Conservation (phyloP, 2,888 invertebrate species). For the Leucophora obtusa region DNA sequence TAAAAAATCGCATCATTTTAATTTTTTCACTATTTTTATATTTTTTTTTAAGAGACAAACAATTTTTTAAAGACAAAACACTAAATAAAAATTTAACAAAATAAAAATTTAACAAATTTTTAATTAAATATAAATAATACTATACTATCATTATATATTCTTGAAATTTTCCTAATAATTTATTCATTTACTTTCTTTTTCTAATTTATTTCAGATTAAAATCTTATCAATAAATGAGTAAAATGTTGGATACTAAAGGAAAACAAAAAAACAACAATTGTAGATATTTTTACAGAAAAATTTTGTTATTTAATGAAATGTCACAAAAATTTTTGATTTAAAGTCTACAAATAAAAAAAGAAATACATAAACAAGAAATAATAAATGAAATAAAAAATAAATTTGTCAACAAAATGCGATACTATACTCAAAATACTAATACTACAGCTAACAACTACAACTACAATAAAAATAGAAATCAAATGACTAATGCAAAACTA, state of each 20-base stretch:
- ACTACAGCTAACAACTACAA: constrained; percentile 5
- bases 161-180: constrained; percentile 4
- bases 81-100: no score
- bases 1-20: no score
- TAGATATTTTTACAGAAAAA: neutral
- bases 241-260: constrained; percentile 31
- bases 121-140: no score
- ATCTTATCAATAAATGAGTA: neutral
- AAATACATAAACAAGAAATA: constrained; percentile 6
- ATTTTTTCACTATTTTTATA: no score
- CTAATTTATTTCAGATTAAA: constrained; percentile 48
- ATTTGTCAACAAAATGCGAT: constrained; percentile 60
- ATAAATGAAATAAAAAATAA: constrained; percentile 10
- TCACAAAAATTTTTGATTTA: constrained; percentile 59
- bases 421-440: constrained; percentile 20
- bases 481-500: constrained; percentile 56
- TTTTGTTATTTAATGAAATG: constrained; percentile 53
- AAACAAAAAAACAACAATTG: constrained; percentile 22
- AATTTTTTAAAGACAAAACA: no score
- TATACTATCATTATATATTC: neutral
- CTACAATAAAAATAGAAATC: constrained; percentile 28
- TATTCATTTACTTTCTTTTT: constrained; percentile 27
- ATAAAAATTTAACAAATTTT: no score
- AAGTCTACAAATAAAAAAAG: constrained; percentile 21
- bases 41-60: no score